Evolutionary conservation across 2,888 invertebrate species (phyloP), one percentile per base, ranked within the genome.

Genomic region (Pycnomerus fuliginosus): DNA sequence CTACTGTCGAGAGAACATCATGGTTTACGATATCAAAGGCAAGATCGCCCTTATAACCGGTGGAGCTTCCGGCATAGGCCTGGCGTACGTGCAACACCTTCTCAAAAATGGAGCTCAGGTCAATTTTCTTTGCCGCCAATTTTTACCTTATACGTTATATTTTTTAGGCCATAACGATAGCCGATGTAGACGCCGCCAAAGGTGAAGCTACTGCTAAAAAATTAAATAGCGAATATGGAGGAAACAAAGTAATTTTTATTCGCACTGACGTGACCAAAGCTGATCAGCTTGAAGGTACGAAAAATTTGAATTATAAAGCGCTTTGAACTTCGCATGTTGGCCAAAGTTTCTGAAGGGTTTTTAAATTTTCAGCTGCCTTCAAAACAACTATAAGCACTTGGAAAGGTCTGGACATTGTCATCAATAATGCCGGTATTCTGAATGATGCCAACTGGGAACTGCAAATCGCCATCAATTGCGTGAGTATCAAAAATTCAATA

Each of bases 391-490:
- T 67, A 14, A 48, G 61, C 7, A 59, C 53, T 3, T 74, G 72
- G 55, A 72, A 73, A 47, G 58, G 35, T 3, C 56, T 78, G 2
- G 79, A 80, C 50, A 76, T 81, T 41, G 74, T 80, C 2, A 73
- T 80, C 16, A 89, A 88, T 71, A 88, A 88, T 69, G 88, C 88
- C 5, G 88, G 87, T 2, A 82, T 87, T 24, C 82, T 86, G 81
- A 85, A 85, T 65, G 86, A 87, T 62, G 74, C 83, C 55, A 80
- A 84, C 60, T 87, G 86, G 85, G 84, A 86, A 63, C 73, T 85
- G 8, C 82, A 85, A 72, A 82, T 87, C 22, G 85, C 65, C 3
- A 58, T 71, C 37, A 72, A 72, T 50, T 63, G 69, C 49, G 72
- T 72, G 61, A 65, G 70, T 65, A 53, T 32, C 13, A 12, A 16